These are phyloP conservation scores for Ischnus inquisitorius DNA, from an alignment of 2,888 invertebrate species.

Conservation along the genomic window DNA sequence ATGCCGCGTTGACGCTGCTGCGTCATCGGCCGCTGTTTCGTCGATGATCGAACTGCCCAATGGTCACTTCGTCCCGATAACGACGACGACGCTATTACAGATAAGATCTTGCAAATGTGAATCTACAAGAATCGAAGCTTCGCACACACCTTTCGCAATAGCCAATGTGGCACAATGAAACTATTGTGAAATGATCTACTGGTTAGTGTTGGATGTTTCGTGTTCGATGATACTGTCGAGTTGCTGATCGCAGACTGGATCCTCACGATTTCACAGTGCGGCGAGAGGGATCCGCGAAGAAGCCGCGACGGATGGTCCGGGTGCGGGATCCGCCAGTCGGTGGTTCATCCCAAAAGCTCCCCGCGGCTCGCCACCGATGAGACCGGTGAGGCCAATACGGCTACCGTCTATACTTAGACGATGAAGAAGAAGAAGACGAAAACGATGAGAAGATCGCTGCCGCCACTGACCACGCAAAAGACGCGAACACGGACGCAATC, in stretches of 20 bases:
- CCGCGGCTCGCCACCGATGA: conserved; percentile 37
- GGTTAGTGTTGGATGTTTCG: conserved; percentile 53
- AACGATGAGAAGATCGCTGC: conserved; percentile 77
- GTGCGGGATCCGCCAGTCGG: conserved; percentile 69
- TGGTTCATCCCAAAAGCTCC: conserved; percentile 71
- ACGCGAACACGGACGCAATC: neutral
- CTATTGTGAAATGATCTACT: conserved; percentile 44
- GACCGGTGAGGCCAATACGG: conserved; percentile 81
- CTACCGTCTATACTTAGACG: conserved; percentile 84
- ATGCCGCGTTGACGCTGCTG: conserved; percentile 9
- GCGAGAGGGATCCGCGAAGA: conserved; percentile 78
- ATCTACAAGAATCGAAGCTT: neutral
- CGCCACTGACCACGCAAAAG: conserved; percentile 79
- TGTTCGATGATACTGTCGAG: conserved; percentile 76
- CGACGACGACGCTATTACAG: neutral
- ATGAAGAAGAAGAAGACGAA: conserved; percentile 77
- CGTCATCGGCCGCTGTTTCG: conserved; percentile 34
- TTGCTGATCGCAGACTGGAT: conserved; percentile 81
- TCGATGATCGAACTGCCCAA: neutral
- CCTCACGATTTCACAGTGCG: conserved; percentile 73
- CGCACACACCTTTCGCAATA: conserved; percentile 57
- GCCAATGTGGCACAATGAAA: conserved; percentile 51
- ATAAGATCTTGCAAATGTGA: conserved; percentile 2
- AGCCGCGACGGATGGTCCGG: conserved; percentile 63
- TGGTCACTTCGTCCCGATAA: conserved; percentile 9